Conservation (phyloP, 2,888 invertebrate species). For the Himalopsyche tibetana region DNA sequence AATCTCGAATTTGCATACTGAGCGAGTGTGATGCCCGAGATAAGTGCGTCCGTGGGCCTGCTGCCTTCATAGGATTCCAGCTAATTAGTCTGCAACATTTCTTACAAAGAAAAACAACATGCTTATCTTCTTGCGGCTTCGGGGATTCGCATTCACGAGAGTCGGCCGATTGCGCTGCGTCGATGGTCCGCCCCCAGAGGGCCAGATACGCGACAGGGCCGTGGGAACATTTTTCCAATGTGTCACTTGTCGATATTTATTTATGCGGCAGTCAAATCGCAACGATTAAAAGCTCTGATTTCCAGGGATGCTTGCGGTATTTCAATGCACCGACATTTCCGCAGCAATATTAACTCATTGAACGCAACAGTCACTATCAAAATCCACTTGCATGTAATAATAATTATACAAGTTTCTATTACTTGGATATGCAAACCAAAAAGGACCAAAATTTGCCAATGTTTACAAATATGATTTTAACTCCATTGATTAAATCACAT, state of each 20-base stretch:
- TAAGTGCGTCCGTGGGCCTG: constrained; percentile 18
- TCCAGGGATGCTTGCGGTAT: constrained; percentile 7
- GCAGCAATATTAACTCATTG: too few relatives aligned
- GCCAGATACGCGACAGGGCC: constrained; percentile 9
- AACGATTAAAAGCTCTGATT: constrained; percentile 23
- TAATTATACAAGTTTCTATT: too few relatives aligned
- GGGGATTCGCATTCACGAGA: constrained; percentile 29
- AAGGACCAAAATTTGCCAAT: too few relatives aligned
- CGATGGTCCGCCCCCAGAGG: not conserved
- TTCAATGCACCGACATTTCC: not conserved
- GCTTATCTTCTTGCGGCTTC: constrained; percentile 35
- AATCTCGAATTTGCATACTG: constrained; percentile 35
- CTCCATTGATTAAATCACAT: too few relatives aligned
- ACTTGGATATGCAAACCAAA: too few relatives aligned
- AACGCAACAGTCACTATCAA: too few relatives aligned
- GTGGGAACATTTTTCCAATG: constrained; percentile 37
- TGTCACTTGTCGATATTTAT: constrained; percentile 42
- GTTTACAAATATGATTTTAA: too few relatives aligned
- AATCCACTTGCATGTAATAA: too few relatives aligned
- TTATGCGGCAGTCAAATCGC: constrained; percentile 38
- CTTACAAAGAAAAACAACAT: constrained; percentile 43
- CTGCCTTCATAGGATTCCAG: constrained; percentile 28
- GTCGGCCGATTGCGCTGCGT: not conserved
- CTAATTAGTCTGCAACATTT: constrained; percentile 39
- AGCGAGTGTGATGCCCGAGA: constrained; percentile 14